These are phyloP conservation scores for Trematomus bernacchii DNA, from an alignment of 2,797 vertebrate genomes.

Conservation along the genomic window DNA sequence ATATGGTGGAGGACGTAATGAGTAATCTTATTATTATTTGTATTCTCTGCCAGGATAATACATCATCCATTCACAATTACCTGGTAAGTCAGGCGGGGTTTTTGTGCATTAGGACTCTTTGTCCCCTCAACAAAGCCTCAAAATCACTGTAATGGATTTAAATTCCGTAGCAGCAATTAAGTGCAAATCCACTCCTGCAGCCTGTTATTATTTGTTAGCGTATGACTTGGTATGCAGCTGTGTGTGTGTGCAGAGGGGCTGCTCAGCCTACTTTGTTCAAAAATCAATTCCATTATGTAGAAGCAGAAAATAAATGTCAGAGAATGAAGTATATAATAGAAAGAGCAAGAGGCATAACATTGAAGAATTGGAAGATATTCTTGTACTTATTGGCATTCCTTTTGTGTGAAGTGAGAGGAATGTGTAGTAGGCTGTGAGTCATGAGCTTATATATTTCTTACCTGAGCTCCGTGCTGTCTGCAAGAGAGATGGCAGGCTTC, in stretches of 20 bases:
- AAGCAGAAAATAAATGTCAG: conserved; percentile 25
- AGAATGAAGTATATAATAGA: conserved; percentile 25
- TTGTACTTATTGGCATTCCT: not conserved
- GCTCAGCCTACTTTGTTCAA: conserved; percentile 28
- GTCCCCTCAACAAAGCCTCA: conserved; percentile 44
- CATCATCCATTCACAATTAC: conserved; percentile 26
- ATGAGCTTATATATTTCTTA: conserved; percentile 62
- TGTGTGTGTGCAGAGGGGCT: not conserved
- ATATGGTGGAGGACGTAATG: conserved; percentile 6
- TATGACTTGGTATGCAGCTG: conserved; percentile 19
- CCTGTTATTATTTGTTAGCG: conserved; percentile 57
- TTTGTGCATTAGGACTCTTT: conserved; percentile 41
- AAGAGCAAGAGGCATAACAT: not conserved
- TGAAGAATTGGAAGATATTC: not conserved
- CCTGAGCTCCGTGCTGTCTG: conserved; percentile 98
- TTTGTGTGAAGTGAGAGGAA: conserved; percentile 6
- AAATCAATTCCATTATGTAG: conserved; percentile 40
- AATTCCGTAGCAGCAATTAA: conserved; percentile 45
- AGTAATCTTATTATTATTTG: conserved; percentile 1
- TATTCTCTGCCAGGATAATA: conserved; percentile 15
- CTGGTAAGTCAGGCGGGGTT: conserved; percentile 22
- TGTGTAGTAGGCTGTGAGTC: not conserved
- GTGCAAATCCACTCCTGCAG: conserved; percentile 37
- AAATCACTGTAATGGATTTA: conserved; percentile 32
- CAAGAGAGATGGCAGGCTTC: conserved; percentile 96